Base-by-base conservation (phyloP, 2,888 invertebrate species). In the Tipula confusa region DNA sequence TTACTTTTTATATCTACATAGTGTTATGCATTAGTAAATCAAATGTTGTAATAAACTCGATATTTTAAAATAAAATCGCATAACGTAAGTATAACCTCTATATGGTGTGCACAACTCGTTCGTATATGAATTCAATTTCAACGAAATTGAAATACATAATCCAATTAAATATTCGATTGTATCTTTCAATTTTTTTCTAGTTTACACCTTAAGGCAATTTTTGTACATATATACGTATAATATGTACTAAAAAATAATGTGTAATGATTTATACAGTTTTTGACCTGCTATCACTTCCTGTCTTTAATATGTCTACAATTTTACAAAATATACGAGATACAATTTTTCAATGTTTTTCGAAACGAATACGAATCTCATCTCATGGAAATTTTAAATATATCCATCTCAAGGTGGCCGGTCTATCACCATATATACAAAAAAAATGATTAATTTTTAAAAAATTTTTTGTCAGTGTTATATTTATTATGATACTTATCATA, bases 241-340 rank as follows among this genome's bases (percentile, higher is more conserved):
- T n/a, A n/a, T n/a, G n/a, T n/a, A 43, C 43, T 3, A 64, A 64
- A 64, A 64, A 64, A 9, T 64, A 24, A 43, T 43, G n/a, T 43
- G n/a, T 43, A 38, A 1, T 43, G 15, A 43, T 36, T 36, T 43
- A 43, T 43, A 64, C 64, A 64, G 24, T 64, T 64, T 64, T 64
- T 64, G 64, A 64, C 64, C 64, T 64, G 64, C 64, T 64, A 64
- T 64, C 24, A 64, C 64, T 64, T 64, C 64, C 64, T 64, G 64
- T 64, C 64, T 64, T 64, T 9, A 18, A 43, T 43, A 43, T 43
- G 43, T 43, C 3, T 15, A 43, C n/a, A 43, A 43, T 15, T 15
- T 43, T 43, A 43, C 43, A 43, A 43, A 43, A 43, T 43, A 43
- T 15, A 43, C 2, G n/a, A 36, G 11, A 36, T 36, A 36, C 11